phyloP scores from a whole-genome alignment of 2,888 invertebrate genomes.

The Mesorhabditis sp. region DNA sequence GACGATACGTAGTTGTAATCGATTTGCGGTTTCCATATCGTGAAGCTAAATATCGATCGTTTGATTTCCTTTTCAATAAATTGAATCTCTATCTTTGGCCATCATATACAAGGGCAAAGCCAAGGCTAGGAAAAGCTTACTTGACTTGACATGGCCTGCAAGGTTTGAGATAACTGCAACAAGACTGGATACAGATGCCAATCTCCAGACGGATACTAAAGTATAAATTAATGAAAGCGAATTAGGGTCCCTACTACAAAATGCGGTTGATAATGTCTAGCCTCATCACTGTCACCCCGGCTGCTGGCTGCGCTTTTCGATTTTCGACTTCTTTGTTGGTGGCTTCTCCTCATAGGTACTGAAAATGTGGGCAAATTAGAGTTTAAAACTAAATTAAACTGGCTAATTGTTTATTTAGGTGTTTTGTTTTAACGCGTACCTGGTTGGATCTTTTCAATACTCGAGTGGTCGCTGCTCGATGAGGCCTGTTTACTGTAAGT shows the following conservation, averaged over 20 bases:
- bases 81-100: no score
- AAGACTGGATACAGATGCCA: constrained; percentile 2
- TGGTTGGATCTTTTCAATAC: constrained; percentile 4
- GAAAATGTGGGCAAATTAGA: neutral
- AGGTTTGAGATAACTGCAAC: neutral
- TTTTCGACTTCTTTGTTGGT: neutral
- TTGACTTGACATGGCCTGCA: neutral
- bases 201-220: neutral
- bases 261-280: neutral
- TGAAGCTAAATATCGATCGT: neutral
- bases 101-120: no score
- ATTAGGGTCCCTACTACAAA: neutral
- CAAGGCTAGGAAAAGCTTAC: neutral
- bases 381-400: no score
- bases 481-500: constrained; percentile 2
- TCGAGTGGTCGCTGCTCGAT: neutral
- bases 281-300: neutral
- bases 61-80: no score
- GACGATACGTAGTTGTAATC: neutral
- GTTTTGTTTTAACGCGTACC: neutral
- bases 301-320: neutral
- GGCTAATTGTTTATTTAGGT: neutral
- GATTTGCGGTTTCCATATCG: neutral
- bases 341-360: neutral
- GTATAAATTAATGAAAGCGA: neutral